Evolutionary conservation across 2,888 invertebrate species (phyloP), one percentile per base, ranked within the genome.

Genomic region (Mesoligia furuncula): DNA sequence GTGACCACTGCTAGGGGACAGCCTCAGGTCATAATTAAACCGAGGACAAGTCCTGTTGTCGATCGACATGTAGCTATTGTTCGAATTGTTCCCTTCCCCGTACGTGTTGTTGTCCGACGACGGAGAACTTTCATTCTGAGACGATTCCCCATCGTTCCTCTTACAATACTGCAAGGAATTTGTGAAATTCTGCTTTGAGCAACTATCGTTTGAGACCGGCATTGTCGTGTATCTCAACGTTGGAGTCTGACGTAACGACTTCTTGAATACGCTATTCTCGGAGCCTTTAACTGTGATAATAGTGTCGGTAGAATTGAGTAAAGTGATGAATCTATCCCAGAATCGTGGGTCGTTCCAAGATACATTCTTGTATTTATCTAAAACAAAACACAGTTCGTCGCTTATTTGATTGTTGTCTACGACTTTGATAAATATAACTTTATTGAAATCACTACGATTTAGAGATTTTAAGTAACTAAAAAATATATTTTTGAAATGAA

Each of bases 241-340:
- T 66, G 95, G 96, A 84, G 95, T 95, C 88, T 96, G 95, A 73
- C 96, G 94, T 91, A 96, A 93, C 81, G 96, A 94, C 90, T 96
- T 96, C 91, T 96, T 97, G 92, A 97, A 97, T 87, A 95, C 95
- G 88, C 97, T 95, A 87, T 95, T 95, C 80, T 96, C 94, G 75
- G 95, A 92, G 84, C 94, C 92, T 92, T 95, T 95, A 77, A 96
- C 93, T 31, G 96, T 97, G 81, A 97, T 97, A 92, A 96, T 96
- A 83, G 96, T 96, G 88, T 96, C 96, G 51, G 96, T 96, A 8
- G 98, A 98, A 93, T 98, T 98, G 66, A 98, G 98, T 96, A 98
- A 97, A 79, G 98, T 97, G 92, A 98, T 97, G 83, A 99, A 97
- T 93, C 98, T 98, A 90, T 98, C 98, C 99, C 99, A 99, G 95